These are phyloP conservation scores for Ochropacha duplaris DNA, from an alignment of 2,888 invertebrate genomes.

Conservation along the genomic window DNA sequence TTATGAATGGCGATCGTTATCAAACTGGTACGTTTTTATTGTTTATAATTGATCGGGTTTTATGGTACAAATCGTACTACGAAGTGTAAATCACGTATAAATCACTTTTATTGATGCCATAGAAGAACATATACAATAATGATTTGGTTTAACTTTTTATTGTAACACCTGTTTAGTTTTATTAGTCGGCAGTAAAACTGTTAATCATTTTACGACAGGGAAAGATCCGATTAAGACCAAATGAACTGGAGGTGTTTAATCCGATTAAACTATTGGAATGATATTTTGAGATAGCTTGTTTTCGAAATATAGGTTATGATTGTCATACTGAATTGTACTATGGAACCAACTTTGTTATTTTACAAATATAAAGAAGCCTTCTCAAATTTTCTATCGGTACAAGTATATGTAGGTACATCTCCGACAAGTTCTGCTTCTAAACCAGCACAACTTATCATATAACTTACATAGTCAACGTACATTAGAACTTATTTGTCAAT, in stretches of 20 bases:
- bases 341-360: no score
- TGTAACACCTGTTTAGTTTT: constrained; percentile 24
- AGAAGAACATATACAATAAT: constrained; percentile 20
- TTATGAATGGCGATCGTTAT: neutral
- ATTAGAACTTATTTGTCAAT: no score
- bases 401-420: no score
- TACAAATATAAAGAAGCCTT: no score
- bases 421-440: no score
- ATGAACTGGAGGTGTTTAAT: neutral
- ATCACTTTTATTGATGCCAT: constrained; percentile 25
- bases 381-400: no score
- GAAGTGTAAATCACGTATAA: constrained; percentile 21
- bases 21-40: neutral
- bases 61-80: neutral
- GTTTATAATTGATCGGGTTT: neutral
- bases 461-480: no score
- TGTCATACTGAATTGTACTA: no score
- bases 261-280: neutral
- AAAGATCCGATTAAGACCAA: constrained; percentile 18
- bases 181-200: constrained; percentile 15
- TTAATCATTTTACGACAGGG: constrained; percentile 13
- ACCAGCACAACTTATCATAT: no score
- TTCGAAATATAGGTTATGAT: no score
- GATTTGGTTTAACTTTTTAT: constrained; percentile 20
- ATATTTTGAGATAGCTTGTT: neutral